Evolutionary conservation across 1,140 invertebrate genomes (phyloP).

Genomic region (Brachionus manjavacas): DNA sequence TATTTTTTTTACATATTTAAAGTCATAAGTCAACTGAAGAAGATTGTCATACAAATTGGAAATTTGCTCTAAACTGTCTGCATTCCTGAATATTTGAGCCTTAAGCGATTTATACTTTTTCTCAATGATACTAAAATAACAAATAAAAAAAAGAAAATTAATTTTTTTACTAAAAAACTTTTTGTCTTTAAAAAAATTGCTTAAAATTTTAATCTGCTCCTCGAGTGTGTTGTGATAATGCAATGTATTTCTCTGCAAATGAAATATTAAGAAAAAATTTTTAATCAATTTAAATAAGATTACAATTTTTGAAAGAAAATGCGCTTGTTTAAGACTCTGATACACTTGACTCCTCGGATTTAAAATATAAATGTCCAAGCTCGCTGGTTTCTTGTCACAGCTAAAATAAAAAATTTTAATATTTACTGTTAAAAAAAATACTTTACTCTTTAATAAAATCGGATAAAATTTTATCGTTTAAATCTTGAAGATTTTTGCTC

Average conservation of each 20-base stretch:
- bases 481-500: not conserved
- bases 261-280: not conserved
- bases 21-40: not conserved
- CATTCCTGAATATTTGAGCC: not conserved
- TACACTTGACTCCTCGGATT: slow-evolving; percentile 19
- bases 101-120: slow-evolving; percentile 20
- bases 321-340: slow-evolving; percentile 22
- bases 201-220: not conserved
- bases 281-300: not conserved
- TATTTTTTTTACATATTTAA: slow-evolving; percentile 11
- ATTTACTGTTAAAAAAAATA: not conserved
- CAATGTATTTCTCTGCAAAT: not conserved
- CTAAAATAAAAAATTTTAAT: not conserved
- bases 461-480: not conserved
- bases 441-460: slow-evolving; percentile 38
- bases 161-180: not conserved
- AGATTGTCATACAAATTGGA: slow-evolving; percentile 12
- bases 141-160: not conserved
- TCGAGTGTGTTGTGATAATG: not conserved
- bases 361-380: slow-evolving; percentile 14
- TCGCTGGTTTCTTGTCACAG: slow-evolving; percentile 12
- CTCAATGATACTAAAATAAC: not conserved
- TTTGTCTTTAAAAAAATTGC: not conserved
- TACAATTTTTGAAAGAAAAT: slow-evolving; percentile 41
- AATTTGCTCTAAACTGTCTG: not conserved